Conservation (phyloP, 2,888 invertebrate genomes). For the Mythimna loreyi region DNA sequence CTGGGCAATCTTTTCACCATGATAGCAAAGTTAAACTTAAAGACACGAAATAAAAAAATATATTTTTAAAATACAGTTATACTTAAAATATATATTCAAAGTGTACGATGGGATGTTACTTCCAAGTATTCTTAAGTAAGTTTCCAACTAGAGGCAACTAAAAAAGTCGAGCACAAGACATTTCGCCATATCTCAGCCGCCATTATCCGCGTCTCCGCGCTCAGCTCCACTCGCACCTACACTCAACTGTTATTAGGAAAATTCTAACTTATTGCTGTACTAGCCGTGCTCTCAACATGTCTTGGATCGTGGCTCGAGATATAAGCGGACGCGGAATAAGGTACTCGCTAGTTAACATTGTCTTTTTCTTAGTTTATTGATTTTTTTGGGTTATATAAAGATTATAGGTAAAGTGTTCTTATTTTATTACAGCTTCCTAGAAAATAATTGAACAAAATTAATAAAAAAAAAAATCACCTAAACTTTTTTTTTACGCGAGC, state of each 20-base stretch:
- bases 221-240: constrained; percentile 64
- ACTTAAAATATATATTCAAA: not conserved
- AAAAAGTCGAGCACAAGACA: constrained; percentile 40
- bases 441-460: no score
- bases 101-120: no score
- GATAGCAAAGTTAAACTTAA: no score
- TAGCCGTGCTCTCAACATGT: constrained; percentile 72
- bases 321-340: constrained; percentile 17
- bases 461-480: no score
- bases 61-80: not conserved
- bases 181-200: constrained; percentile 51
- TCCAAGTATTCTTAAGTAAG: constrained; percentile 23
- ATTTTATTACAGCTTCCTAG: no score
- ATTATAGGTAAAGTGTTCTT: no score
- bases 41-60: no score
- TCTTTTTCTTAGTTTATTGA: no score
- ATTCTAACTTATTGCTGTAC: constrained; percentile 87
- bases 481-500: no score
- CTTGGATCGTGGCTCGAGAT: constrained; percentile 59
- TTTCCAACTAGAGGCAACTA: constrained; percentile 36
- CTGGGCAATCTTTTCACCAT: no score
- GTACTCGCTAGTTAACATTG: not conserved
- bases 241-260: constrained; percentile 82
- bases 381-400: no score
- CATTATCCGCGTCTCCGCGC: constrained; percentile 57